Evolutionary conservation across 2,113 vertebrate genomes (phyloP).

Genomic region (Salvator merianae): DNA sequence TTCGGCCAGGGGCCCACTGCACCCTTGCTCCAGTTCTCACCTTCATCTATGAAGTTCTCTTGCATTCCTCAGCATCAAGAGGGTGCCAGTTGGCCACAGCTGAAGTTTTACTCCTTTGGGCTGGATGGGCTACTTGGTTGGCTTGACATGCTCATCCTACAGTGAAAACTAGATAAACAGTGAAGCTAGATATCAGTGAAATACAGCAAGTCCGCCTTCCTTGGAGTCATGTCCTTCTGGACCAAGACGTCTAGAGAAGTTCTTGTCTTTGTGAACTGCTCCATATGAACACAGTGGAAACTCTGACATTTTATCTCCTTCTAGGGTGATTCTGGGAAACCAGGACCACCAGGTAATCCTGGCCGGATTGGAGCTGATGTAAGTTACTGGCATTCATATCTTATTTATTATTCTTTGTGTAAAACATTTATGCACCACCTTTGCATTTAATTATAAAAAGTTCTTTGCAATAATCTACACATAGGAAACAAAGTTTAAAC

Average conservation of each 20-base stretch:
- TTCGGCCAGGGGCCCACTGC: no score
- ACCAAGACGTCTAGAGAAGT: not conserved
- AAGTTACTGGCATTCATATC: slow-evolving; percentile 29
- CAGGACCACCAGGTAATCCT: slow-evolving; percentile 81
- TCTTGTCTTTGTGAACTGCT: not conserved
- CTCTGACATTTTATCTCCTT: not conserved
- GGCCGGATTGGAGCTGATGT: slow-evolving; percentile 89
- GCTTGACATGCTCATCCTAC: not conserved
- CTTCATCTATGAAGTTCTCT: no score
- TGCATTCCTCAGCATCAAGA: no score
- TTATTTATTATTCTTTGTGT: not conserved
- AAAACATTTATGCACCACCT: not conserved
- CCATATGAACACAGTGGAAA: not conserved
- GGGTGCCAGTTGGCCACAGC: no score
- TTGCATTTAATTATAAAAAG: not conserved
- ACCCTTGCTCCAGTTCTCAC: no score
- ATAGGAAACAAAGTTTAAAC: no score
- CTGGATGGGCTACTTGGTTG: not conserved
- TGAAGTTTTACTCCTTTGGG: not conserved
- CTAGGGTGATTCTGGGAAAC: slow-evolving; percentile 88
- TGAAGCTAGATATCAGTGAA: no score
- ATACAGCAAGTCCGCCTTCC: not conserved
- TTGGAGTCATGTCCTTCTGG: not conserved
- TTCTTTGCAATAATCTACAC: not conserved
- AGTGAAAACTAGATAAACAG: no score